Evolutionary conservation across 2,888 invertebrate genomes (phyloP).

Genomic region (Megamerina dolium): DNA sequence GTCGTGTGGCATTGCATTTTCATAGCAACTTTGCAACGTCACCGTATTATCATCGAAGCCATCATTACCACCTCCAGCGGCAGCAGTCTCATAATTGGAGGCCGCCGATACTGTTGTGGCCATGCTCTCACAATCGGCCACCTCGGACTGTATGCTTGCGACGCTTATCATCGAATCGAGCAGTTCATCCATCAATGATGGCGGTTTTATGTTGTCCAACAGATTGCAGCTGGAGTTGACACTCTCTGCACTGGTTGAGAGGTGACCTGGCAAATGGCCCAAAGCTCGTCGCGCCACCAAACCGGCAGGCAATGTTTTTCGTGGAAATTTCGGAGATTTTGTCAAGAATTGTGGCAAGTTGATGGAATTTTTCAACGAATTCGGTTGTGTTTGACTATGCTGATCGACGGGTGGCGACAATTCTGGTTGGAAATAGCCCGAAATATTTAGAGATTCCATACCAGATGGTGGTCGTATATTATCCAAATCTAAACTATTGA

Average conservation of each 20-base stretch:
- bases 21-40: conserved; percentile 55
- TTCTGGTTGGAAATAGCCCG: conserved; percentile 53
- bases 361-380: conserved; percentile 26
- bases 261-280: conserved; percentile 42
- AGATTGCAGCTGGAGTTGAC: conserved; percentile 58
- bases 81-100: conserved; percentile 52
- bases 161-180: conserved; percentile 79
- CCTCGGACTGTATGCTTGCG: conserved; percentile 75
- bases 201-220: conserved; percentile 75
- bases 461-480: conserved; percentile 71
- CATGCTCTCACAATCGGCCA: conserved; percentile 59
- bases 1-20: conserved; percentile 42
- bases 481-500: conserved; percentile 65
- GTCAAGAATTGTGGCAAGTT: conserved; percentile 39
- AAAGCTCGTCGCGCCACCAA: conserved; percentile 68
- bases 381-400: conserved; percentile 34
- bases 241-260: conserved; percentile 62
- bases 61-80: conserved; percentile 54
- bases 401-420: conserved; percentile 11
- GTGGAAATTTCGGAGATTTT: conserved; percentile 51
- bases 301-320: conserved; percentile 66
- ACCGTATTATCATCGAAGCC: conserved; percentile 51
- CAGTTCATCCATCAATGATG: conserved; percentile 71
- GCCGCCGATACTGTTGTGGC: conserved; percentile 39
- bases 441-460: conserved; percentile 60